Conservation (phyloP, 2,888 invertebrate genomes). For the Leptinotarsa rubiginosa region DNA sequence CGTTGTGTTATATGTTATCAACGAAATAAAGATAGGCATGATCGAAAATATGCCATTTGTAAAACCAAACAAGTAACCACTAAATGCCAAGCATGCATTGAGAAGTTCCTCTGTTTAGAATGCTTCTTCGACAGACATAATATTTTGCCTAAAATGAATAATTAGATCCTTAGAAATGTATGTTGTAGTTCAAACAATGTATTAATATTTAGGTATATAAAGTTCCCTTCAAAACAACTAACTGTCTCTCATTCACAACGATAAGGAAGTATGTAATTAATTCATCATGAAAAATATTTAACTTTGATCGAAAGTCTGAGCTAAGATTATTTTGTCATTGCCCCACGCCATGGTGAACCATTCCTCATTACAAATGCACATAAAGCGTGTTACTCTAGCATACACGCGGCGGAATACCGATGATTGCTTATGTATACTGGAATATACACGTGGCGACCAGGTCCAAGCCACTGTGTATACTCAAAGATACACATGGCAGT, state of each 20-base stretch:
- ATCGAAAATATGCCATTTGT: conserved; percentile 19
- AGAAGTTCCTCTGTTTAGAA: conserved; percentile 22
- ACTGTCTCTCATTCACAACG: conserved; percentile 8
- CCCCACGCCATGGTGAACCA: conserved; percentile 24
- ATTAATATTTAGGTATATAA: conserved; percentile 10
- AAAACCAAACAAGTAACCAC: conserved; percentile 27
- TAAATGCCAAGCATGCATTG: conserved; percentile 24
- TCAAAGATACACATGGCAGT: conserved; percentile 8
- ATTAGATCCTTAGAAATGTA: conserved; percentile 8
- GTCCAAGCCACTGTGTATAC: conserved; percentile 21
- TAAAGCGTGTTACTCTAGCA: conserved; percentile 5
- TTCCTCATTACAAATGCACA: conserved; percentile 23
- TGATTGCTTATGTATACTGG: background rate
- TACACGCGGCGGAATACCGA: background rate
- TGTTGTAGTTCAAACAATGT: conserved; percentile 20
- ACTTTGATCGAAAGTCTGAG: conserved; percentile 22
- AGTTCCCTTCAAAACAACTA: conserved; percentile 10
- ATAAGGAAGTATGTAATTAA: conserved; percentile 3
- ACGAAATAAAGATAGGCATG: conserved; percentile 25
- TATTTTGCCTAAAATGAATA: conserved; percentile 9
- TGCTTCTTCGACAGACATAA: conserved; percentile 10
- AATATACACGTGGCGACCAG: conserved; percentile 16
- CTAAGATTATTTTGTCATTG: conserved; percentile 27
- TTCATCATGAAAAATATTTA: conserved; percentile 19
- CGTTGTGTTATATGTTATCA: conserved; percentile 29